Percentiles rank a stretch among this genome's conserved stretches.
These are phyloP conservation scores for Ceratothoa steindachneri DNA, from an alignment of 2,888 invertebrate species.

Conservation along the genomic window DNA sequence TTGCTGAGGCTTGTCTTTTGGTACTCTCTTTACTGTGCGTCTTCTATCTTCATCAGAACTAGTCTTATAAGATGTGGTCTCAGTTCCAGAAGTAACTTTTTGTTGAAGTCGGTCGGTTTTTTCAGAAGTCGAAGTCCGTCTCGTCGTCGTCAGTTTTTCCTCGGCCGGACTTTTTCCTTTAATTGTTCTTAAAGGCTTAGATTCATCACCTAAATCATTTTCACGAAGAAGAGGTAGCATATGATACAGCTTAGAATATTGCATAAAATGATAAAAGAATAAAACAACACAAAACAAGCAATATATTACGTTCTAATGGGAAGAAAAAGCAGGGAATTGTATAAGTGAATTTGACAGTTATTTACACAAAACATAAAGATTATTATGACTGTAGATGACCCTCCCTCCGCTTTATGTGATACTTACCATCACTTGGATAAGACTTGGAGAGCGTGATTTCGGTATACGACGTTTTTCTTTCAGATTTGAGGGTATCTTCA, in stretches of 20 bases:
- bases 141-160: neutral
- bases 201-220: constrained; percentile 12
- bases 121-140: neutral
- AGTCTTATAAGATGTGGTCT: neutral
- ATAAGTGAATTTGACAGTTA: neutral
- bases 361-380: constrained; percentile 5
- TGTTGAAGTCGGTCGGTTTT: neutral
- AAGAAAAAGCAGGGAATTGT: neutral
- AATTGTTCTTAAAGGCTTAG: constrained; percentile 12
- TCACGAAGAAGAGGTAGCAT: neutral
- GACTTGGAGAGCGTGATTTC: constrained; percentile 41
- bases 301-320: neutral
- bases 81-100: neutral
- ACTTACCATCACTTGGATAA: constrained; percentile 23
- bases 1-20: neutral
- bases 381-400: too few relatives aligned
- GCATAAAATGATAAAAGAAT: neutral
- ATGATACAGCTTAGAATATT: neutral
- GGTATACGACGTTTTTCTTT: constrained; percentile 42
- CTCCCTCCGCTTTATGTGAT: neutral
- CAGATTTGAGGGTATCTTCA: constrained; percentile 15
- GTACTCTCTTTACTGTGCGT: neutral
- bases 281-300: neutral
- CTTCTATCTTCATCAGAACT: neutral
- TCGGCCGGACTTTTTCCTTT: constrained; percentile 5